A percentile compares a stretch with the other conserved stretches of the same genome.
These are phyloP conservation scores for Musca domestica DNA, from an alignment of 1,140 invertebrate genomes.

Conservation along the genomic window DNA sequence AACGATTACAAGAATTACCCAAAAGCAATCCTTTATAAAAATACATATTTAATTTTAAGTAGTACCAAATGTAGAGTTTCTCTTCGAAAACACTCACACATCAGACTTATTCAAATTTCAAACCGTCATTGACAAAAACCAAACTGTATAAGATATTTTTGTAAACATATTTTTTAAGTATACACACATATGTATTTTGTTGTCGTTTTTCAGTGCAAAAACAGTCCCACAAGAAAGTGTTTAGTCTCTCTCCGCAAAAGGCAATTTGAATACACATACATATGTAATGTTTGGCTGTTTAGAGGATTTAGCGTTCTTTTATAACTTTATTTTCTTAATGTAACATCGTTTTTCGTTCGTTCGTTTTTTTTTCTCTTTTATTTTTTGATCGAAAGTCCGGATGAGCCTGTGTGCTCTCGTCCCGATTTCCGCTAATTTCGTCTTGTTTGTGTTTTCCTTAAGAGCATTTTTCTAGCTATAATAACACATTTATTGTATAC, in stretches of 20 bases:
- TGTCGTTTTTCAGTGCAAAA: no score
- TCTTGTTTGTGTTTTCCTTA: conserved; percentile 1
- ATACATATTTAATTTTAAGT: conserved; percentile 14
- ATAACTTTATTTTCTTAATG: no score
- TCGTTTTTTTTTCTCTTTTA: no score
- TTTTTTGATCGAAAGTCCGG: no score
- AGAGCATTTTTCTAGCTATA: conserved; percentile 1
- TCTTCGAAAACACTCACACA: conserved; percentile 1
- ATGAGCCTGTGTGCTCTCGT: neutral
- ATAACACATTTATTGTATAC: neutral
- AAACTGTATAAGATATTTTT: neutral
- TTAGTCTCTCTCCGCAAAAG: conserved; percentile 9
- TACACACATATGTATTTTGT: no score
- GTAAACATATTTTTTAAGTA: conserved; percentile 1
- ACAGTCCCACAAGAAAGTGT: neutral
- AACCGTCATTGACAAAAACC: neutral
- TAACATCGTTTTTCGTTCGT: no score
- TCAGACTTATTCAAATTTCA: conserved; percentile 8
- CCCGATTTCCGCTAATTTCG: neutral
- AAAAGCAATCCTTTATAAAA: conserved; percentile 17
- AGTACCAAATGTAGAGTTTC: conserved; percentile 5
- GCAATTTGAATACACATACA: conserved; percentile 14
- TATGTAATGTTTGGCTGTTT: conserved; percentile 23
- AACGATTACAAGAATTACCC: conserved; percentile 22
- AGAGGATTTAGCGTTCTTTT: neutral